A percentile compares a stretch with the other conserved stretches of the same genome.
These are phyloP conservation scores for Lamellibrachia columna DNA, from an alignment of 2,888 invertebrate species.

Conservation along the genomic window DNA sequence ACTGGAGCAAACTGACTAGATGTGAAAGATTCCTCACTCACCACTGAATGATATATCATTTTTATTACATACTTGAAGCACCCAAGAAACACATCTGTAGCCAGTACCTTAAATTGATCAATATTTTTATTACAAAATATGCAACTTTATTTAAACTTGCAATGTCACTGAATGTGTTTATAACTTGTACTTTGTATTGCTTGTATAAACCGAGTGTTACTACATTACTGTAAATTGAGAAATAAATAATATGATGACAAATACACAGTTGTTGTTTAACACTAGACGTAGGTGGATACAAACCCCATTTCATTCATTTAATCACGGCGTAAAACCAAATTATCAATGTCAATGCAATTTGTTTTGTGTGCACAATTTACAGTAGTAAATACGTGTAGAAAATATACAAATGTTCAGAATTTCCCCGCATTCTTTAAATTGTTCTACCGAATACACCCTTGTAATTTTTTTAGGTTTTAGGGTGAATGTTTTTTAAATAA, in stretches of 20 bases:
- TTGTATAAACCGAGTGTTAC: neutral
- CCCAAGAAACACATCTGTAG: neutral
- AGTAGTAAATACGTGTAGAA: no score
- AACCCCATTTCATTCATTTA: neutral
- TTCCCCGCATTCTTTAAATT: no score
- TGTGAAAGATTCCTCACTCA: neutral
- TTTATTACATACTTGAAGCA: neutral
- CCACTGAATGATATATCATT: neutral
- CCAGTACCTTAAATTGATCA: neutral
- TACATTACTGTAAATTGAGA: neutral
- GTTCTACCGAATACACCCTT: no score
- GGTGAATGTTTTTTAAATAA: no score
- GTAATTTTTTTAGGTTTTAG: no score
- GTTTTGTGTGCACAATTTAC: no score
- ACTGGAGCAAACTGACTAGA: neutral
- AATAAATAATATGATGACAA: neutral
- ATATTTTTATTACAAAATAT: conserved; percentile 9
- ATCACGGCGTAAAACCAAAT: neutral
- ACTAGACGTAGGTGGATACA: neutral
- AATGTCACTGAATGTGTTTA: neutral
- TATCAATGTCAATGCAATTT: no score
- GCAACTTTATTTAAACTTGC: neutral
- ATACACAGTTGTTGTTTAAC: neutral
- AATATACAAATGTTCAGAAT: no score
- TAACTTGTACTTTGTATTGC: neutral